These are phyloP conservation scores for Ericerus pela DNA, from an alignment of 1,140 invertebrate species.

Conservation along the genomic window DNA sequence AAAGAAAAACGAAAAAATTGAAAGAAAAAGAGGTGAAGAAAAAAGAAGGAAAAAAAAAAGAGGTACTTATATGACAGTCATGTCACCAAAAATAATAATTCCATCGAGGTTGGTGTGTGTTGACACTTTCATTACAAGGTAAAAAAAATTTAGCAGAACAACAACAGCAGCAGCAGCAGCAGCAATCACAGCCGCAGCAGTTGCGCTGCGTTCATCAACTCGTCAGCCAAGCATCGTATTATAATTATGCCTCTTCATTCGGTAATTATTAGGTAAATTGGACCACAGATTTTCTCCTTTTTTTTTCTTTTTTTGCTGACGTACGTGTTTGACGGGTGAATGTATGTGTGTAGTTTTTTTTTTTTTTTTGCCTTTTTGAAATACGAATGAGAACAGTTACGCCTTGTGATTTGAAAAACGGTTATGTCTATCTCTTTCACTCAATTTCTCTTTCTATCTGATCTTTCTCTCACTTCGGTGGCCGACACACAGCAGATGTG, in stretches of 20 bases:
- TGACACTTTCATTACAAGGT: slow-evolving; percentile 4
- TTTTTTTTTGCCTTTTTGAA: too few relatives aligned
- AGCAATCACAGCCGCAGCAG: too few relatives aligned
- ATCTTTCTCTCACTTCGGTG: too few relatives aligned
- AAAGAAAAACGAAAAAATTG: too few relatives aligned
- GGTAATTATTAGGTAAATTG: slow-evolving; percentile 7
- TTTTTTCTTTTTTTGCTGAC: not conserved
- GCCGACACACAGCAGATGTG: not conserved
- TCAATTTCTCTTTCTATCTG: too few relatives aligned
- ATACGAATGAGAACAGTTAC: slow-evolving; percentile 7
- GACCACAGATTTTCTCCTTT: slow-evolving; percentile 8
- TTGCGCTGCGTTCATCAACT: slow-evolving; percentile 5
- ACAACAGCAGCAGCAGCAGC: too few relatives aligned
- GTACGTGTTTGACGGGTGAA: not conserved
- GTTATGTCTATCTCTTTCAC: too few relatives aligned
- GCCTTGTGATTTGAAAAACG: slow-evolving; percentile 9
- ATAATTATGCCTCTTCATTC: not conserved
- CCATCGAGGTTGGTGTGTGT: slow-evolving; percentile 9
- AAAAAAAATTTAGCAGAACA: slow-evolving; percentile 5
- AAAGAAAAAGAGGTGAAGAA: too few relatives aligned
- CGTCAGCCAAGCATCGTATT: not conserved
- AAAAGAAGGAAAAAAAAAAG: too few relatives aligned
- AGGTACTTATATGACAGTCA: slow-evolving; percentile 3
- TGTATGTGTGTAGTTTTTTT: too few relatives aligned
- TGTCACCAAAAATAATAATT: slow-evolving; percentile 10